phyloP scores from a whole-genome alignment of 2,113 vertebrate genomes.

The Cyprinodon tularosa region DNA sequence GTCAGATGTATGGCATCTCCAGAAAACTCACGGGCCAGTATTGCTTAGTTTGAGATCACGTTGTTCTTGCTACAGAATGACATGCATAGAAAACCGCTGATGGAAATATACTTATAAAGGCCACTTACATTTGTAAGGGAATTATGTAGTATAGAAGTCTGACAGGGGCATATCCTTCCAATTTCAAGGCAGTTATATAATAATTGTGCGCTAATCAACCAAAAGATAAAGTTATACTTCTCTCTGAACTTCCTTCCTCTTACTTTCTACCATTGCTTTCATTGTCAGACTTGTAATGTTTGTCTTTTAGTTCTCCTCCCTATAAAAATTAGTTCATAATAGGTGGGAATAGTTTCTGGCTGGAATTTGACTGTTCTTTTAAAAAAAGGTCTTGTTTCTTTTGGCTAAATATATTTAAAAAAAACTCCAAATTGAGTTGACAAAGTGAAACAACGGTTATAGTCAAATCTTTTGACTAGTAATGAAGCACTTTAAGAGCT shows the following conservation, averaged over 20 bases:
- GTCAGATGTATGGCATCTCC: too few species aligned
- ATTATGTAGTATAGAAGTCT: too few species aligned
- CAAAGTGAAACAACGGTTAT: not conserved
- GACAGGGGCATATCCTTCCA: too few species aligned
- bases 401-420: conserved; percentile 1
- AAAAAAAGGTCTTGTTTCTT: conserved; percentile 2
- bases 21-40: too few species aligned
- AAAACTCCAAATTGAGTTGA: not conserved
- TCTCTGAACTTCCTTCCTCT: too few species aligned
- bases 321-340: not conserved
- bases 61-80: not conserved
- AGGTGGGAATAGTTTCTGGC: conserved; percentile 1
- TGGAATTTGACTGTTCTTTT: conserved; percentile 1
- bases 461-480: not conserved
- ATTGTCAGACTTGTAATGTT: not conserved
- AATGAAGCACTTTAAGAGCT: not conserved
- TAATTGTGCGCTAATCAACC: too few species aligned
- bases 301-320: not conserved
- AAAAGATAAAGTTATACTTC: too few species aligned
- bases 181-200: too few species aligned
- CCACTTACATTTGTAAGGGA: not conserved
- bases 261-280: not conserved
- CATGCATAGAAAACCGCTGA: not conserved
- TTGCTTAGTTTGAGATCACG: too few species aligned
- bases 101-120: not conserved